phyloP scores from a whole-genome alignment of 2,888 invertebrate species.

The Rhagium mordax region DNA sequence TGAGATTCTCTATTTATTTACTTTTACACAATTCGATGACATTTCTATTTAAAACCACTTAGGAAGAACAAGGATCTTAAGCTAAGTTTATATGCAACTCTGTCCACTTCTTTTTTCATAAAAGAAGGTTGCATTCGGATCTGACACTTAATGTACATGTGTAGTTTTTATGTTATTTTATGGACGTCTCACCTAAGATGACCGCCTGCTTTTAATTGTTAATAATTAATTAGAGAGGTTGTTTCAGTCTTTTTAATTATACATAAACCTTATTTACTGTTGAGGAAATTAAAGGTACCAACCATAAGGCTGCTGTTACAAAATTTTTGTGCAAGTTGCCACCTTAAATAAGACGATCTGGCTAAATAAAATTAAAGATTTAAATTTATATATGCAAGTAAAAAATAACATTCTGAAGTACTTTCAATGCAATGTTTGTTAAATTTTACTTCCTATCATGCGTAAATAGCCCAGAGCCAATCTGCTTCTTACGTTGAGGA shows the following conservation, averaged over 20 bases:
- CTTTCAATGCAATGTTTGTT: neutral
- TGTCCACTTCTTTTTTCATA: neutral
- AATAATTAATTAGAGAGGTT: too few species aligned
- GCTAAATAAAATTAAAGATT: neutral
- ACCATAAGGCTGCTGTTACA: too few species aligned
- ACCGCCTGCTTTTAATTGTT: neutral
- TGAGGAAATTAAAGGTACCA: too few species aligned
- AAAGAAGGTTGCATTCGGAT: neutral
- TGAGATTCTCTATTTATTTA: constrained; percentile 22
- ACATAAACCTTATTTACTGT: too few species aligned
- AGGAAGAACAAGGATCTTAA: constrained; percentile 46
- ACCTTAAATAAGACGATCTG: too few species aligned
- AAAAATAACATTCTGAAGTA: constrained; percentile 9
- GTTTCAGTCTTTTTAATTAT: too few species aligned
- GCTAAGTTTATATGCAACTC: constrained; percentile 21
- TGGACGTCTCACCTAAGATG: neutral
- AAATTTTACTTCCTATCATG: neutral
- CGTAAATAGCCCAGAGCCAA: neutral
- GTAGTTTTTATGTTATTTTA: neutral
- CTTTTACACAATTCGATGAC: constrained; percentile 28
- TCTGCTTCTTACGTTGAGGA: neutral
- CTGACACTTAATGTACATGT: neutral
- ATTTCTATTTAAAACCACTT: constrained; percentile 35
- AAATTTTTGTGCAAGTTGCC: too few species aligned
- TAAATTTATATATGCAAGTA: constrained; percentile 10